These are phyloP conservation scores for Holcopasites calliopsidis DNA, from an alignment of 1,140 invertebrate genomes.

Conservation along the genomic window DNA sequence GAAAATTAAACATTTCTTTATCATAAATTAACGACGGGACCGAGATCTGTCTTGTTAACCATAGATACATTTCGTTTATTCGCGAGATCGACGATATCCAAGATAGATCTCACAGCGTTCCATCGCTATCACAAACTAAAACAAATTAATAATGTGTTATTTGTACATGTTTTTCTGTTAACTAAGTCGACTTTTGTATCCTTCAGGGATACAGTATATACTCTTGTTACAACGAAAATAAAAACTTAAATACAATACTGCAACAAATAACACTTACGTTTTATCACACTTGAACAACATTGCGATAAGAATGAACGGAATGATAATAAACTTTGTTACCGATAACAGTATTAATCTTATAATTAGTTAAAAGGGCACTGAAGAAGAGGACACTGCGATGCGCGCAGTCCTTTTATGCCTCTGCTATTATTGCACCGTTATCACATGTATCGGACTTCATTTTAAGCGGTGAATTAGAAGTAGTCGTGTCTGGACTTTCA, in stretches of 20 bases:
- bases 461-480: conserved; percentile 42
- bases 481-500: conserved; percentile 70
- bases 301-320: conserved; percentile 32
- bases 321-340: conserved; percentile 33
- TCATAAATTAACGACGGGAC: conserved; percentile 50
- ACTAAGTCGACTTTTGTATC: conserved; percentile 13
- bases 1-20: conserved; percentile 48
- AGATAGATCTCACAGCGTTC: too few species aligned
- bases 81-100: too few species aligned
- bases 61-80: too few species aligned
- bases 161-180: conserved; percentile 50
- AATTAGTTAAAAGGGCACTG: conserved; percentile 43
- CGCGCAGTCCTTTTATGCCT: conserved; percentile 8
- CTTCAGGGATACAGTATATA: neutral
- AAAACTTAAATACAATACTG: conserved; percentile 50
- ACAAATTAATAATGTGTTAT: conserved; percentile 51
- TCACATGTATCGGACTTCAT: conserved; percentile 26
- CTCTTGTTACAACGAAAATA: conserved; percentile 29
- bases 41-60: too few species aligned
- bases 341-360: conserved; percentile 41
- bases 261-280: conserved; percentile 56
- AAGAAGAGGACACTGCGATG: neutral
- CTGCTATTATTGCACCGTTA: conserved; percentile 2
- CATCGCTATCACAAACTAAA: conserved; percentile 3
- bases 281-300: conserved; percentile 47